A percentile compares a stretch with the other conserved stretches of the same genome.
phyloP scores from a whole-genome alignment of 2,888 invertebrate genomes.

The Trachelus troglodyta region DNA sequence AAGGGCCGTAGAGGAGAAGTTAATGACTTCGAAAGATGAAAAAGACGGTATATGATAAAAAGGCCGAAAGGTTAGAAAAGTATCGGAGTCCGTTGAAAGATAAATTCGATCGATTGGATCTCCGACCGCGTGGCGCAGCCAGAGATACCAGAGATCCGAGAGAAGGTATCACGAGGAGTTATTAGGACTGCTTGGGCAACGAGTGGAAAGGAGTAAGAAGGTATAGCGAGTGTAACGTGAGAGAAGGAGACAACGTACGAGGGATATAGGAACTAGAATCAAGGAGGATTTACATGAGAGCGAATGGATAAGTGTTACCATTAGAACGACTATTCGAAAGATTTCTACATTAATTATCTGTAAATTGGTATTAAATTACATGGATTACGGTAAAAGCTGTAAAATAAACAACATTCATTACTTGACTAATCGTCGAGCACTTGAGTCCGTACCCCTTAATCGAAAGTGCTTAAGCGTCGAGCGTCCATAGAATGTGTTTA shows the following conservation, averaged over 20 bases:
- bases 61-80: neutral
- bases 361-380: slow-evolving; percentile 6
- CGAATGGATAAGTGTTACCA: neutral
- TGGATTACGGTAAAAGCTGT: neutral
- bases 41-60: neutral
- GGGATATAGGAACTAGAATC: neutral
- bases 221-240: slow-evolving; percentile 19
- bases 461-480: neutral
- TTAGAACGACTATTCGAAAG: neutral
- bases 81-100: neutral
- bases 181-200: slow-evolving; percentile 14
- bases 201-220: slow-evolving; percentile 20
- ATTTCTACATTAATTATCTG: neutral
- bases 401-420: neutral
- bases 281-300: neutral
- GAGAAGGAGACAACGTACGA: neutral
- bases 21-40: neutral
- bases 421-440: neutral
- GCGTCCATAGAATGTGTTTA: neutral
- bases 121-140: slow-evolving; percentile 12
- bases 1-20: slow-evolving; percentile 23
- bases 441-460: neutral
- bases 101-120: slow-evolving; percentile 25
- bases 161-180: neutral
- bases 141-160: neutral